Conservation (phyloP, 2,888 invertebrate species). For the Esperia sulphurella region DNA sequence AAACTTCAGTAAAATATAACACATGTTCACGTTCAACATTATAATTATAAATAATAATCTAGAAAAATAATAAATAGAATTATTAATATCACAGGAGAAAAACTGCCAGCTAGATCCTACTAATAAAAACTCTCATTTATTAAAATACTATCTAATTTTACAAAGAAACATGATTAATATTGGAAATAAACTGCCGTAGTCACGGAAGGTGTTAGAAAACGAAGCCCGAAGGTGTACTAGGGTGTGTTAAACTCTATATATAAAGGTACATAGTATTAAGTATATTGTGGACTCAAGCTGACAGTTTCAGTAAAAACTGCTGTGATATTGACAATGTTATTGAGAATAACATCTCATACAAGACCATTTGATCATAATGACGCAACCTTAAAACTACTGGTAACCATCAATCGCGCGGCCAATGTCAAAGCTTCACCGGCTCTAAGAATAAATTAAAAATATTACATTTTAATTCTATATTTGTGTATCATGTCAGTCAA, state of each 20-base stretch:
- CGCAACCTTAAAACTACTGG: slow-evolving; percentile 68
- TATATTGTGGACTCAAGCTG: slow-evolving; percentile 35
- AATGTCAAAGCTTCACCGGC: slow-evolving; percentile 36
- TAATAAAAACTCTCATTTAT: background rate
- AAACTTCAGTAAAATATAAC: slow-evolving; percentile 61
- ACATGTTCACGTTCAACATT: slow-evolving; percentile 57
- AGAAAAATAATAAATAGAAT: slow-evolving; percentile 71
- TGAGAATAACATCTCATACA: slow-evolving; percentile 45
- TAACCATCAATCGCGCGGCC: slow-evolving; percentile 55
- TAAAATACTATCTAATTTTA: background rate
- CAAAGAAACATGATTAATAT: too few relatives aligned
- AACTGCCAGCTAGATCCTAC: slow-evolving; percentile 63
- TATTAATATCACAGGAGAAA: slow-evolving; percentile 77
- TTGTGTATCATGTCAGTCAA: slow-evolving; percentile 4
- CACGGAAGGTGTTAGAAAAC: too few relatives aligned
- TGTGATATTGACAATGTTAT: slow-evolving; percentile 72
- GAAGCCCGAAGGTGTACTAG: too few relatives aligned
- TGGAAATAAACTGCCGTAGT: too few relatives aligned
- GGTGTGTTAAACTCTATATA: too few relatives aligned
- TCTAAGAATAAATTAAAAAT: slow-evolving; percentile 31
- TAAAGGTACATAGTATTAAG: too few relatives aligned
- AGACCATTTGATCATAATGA: slow-evolving; percentile 51
- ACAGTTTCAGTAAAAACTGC: slow-evolving; percentile 64
- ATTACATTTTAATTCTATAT: background rate
- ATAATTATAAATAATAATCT: slow-evolving; percentile 67